Percentiles rank a stretch among this genome's conserved stretches.
Conservation (phyloP, 1,140 invertebrate species). For the Solenopsis invicta region DNA sequence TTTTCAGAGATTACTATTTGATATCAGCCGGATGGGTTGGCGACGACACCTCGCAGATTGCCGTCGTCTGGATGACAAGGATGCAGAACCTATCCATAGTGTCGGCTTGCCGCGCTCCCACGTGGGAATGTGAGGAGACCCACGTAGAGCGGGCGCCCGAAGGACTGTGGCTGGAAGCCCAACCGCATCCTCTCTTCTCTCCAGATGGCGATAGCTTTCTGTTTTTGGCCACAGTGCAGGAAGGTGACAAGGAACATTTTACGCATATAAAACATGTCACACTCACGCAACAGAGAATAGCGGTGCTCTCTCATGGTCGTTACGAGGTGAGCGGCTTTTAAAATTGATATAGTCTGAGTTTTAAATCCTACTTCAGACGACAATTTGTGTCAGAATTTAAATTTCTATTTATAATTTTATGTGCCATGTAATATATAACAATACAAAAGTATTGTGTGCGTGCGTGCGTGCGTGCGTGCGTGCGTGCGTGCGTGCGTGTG, state of each 20-base stretch:
- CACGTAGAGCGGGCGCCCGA: constrained; percentile 93
- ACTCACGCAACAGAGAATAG: constrained; percentile 93
- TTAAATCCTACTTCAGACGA: background rate
- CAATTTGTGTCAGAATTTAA: background rate
- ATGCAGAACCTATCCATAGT: constrained; percentile 95
- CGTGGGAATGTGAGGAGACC: constrained; percentile 94
- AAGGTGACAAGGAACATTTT: constrained; percentile 93
- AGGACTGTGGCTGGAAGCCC: constrained; percentile 94
- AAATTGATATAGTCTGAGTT: background rate
- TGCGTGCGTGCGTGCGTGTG: too few species aligned
- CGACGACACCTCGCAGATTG: constrained; percentile 91
- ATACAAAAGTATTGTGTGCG: too few species aligned
- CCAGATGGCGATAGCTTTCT: constrained; percentile 94
- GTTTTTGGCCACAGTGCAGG: constrained; percentile 93
- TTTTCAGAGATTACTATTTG: constrained; percentile 95
- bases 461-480: too few species aligned
- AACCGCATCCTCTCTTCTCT: constrained; percentile 94
- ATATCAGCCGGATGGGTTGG: constrained; percentile 96
- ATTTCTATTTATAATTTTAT: background rate
- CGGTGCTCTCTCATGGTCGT: constrained; percentile 94
- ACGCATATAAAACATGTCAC: constrained; percentile 96
- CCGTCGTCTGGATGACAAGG: constrained; percentile 96
- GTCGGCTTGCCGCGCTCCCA: constrained; percentile 92
- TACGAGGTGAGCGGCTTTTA: constrained; percentile 91
- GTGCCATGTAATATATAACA: background rate